A percentile compares a stretch with the other conserved stretches of the same genome.
Conservation (phyloP, 1,140 invertebrate species). For the Euwallacea fornicatus region DNA sequence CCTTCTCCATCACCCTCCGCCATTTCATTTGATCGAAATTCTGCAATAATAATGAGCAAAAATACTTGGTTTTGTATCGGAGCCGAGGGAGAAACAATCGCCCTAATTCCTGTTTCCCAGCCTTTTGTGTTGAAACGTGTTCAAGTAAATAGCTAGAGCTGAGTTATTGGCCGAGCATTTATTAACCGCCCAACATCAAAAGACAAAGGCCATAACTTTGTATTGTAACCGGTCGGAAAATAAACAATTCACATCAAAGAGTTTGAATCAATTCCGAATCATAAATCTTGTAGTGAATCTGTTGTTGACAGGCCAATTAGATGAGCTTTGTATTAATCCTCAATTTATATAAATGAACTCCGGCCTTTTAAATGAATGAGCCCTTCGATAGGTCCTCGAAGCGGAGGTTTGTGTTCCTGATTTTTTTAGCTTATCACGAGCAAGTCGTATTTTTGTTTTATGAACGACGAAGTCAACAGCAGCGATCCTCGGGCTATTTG, state of each 20-base stretch:
- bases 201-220: slow-evolving; percentile 12
- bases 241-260: slow-evolving; percentile 21
- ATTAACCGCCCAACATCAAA: slow-evolving; percentile 14
- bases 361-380: background rate
- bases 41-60: no score
- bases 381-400: background rate
- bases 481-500: no score
- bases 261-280: slow-evolving; percentile 17
- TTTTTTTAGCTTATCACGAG: background rate
- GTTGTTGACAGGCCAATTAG: slow-evolving; percentile 25
- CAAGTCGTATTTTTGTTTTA: no score
- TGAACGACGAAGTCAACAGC: no score
- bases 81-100: background rate
- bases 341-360: slow-evolving; percentile 21
- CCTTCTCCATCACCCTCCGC: background rate
- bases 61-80: no score
- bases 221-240: slow-evolving; percentile 13
- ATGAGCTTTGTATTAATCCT: slow-evolving; percentile 15
- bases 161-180: slow-evolving; percentile 6
- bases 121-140: background rate
- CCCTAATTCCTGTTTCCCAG: background rate
- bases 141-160: slow-evolving; percentile 2
- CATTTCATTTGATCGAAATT: background rate
- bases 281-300: slow-evolving; percentile 25
- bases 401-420: background rate